Evolutionary conservation across 2,888 invertebrate species (phyloP).

Genomic region (Xanthorhoe spadicearia): DNA sequence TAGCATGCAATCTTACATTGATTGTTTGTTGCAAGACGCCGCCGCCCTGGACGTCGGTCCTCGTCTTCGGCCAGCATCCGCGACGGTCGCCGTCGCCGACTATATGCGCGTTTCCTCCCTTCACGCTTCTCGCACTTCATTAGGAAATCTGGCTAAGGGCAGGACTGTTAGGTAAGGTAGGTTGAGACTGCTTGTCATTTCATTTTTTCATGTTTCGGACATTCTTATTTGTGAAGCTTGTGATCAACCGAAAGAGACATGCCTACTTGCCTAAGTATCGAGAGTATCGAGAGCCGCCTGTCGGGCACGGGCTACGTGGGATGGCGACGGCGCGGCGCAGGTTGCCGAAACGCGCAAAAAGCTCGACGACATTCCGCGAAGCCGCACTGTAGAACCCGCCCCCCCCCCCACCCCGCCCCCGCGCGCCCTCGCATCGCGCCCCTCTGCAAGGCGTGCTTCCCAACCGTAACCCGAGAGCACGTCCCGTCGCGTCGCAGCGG

Average conservation of each 20-base stretch:
- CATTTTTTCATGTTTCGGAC: too few relatives aligned
- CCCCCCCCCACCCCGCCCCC: neutral
- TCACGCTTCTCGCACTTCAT: neutral
- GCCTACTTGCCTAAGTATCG: neutral
- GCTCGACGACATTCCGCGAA: constrained; percentile 37
- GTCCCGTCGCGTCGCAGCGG: neutral
- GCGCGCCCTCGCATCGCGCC: constrained; percentile 2
- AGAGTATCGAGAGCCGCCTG: neutral
- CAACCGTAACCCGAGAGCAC: neutral
- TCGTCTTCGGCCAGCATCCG: neutral
- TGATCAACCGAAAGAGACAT: too few relatives aligned
- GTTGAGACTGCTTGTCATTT: too few relatives aligned
- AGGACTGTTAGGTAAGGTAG: neutral
- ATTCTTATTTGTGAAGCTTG: too few relatives aligned
- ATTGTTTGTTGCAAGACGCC: neutral
- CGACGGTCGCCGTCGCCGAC: too few relatives aligned
- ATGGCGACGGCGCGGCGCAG: neutral
- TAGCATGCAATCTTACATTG: neutral
- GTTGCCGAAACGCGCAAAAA: constrained; percentile 30
- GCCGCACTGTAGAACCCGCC: constrained; percentile 1
- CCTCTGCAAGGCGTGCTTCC: neutral
- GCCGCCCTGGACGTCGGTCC: neutral
- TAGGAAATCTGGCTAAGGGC: neutral
- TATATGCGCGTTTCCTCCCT: too few relatives aligned
- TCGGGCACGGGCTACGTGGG: neutral